Conservation (phyloP, 1,140 invertebrate species). For the Monomorium pharaonis region DNA sequence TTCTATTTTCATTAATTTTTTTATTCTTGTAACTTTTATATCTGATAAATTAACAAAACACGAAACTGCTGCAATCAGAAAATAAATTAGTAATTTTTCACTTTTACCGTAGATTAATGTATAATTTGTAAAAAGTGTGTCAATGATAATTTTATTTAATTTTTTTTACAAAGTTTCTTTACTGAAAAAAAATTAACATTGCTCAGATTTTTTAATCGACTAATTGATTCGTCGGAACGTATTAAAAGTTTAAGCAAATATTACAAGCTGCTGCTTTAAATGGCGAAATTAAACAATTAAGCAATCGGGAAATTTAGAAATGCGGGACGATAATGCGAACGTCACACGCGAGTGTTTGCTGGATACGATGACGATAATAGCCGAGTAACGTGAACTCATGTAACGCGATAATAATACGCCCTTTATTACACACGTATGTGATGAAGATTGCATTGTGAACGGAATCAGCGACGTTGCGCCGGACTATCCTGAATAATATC, state of each 20-base stretch:
- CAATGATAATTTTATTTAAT: not conserved
- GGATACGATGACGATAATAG: not conserved
- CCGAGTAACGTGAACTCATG: not conserved
- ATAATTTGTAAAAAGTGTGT: not conserved
- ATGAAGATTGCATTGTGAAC: slow-evolving; percentile 21
- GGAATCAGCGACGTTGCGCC: slow-evolving; percentile 15
- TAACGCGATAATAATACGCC: slow-evolving; percentile 35
- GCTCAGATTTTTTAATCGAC: not conserved
- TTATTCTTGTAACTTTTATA: not conserved
- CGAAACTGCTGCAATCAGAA: not conserved
- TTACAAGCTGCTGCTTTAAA: not conserved
- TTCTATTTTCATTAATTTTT: not conserved
- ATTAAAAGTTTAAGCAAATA: not conserved
- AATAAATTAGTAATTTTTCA: not conserved
- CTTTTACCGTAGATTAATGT: not conserved
- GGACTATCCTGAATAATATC: slow-evolving; percentile 48
- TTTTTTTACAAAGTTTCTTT: not conserved
- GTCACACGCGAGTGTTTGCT: not conserved
- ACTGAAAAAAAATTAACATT: not conserved
- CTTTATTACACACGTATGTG: slow-evolving; percentile 1
- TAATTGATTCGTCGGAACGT: not conserved
- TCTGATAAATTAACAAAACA: not conserved
- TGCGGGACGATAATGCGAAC: not conserved
- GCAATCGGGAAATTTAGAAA: not conserved
- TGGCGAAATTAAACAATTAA: not conserved